These are phyloP conservation scores for Hyles euphorbiae DNA, from an alignment of 1,140 invertebrate species.

Conservation along the genomic window DNA sequence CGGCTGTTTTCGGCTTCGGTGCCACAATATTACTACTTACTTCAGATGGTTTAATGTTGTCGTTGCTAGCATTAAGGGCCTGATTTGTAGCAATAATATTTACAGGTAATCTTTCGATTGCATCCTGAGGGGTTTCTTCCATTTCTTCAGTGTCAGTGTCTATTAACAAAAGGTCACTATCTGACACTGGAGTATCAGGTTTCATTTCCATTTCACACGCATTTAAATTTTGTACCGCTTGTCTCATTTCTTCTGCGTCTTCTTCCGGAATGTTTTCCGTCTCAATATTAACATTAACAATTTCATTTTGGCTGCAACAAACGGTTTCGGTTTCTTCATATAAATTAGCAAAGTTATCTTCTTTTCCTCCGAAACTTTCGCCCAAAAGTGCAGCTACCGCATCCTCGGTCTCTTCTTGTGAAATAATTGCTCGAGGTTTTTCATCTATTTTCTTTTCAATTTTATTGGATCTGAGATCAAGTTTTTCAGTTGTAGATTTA, in stretches of 20 bases:
- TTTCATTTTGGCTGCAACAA: slow-evolving; percentile 50
- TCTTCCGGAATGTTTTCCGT: slow-evolving; percentile 78
- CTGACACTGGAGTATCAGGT: slow-evolving; percentile 89
- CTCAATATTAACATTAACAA: slow-evolving; percentile 59
- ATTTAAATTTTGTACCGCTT: slow-evolving; percentile 85
- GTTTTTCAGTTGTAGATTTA: slow-evolving; percentile 27
- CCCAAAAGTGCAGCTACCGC: slow-evolving; percentile 91
- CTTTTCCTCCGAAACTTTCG: slow-evolving; percentile 84
- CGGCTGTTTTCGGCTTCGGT: slow-evolving; percentile 44
- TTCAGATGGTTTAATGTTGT: slow-evolving; percentile 33
- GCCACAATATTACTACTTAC: slow-evolving; percentile 30
- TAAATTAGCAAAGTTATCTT: slow-evolving; percentile 69
- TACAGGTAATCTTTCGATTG: slow-evolving; percentile 53
- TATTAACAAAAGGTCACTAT: slow-evolving; percentile 88
- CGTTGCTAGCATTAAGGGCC: slow-evolving; percentile 34
- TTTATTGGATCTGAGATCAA: slow-evolving; percentile 49
- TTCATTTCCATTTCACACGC: slow-evolving; percentile 85
- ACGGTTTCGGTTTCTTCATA: slow-evolving; percentile 69
- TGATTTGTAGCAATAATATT: slow-evolving; percentile 63
- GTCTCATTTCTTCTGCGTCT: slow-evolving; percentile 86
- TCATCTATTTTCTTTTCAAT: slow-evolving; percentile 79
- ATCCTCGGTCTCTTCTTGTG: slow-evolving; percentile 94
- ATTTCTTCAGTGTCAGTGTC: slow-evolving; percentile 89
- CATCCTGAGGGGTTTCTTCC: slow-evolving; percentile 62
- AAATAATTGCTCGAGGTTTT: slow-evolving; percentile 88